Evolutionary conservation across 2,113 vertebrate species (phyloP), one percentile per base, ranked within the genome.

Genomic region (Odocoileus virginianus): DNA sequence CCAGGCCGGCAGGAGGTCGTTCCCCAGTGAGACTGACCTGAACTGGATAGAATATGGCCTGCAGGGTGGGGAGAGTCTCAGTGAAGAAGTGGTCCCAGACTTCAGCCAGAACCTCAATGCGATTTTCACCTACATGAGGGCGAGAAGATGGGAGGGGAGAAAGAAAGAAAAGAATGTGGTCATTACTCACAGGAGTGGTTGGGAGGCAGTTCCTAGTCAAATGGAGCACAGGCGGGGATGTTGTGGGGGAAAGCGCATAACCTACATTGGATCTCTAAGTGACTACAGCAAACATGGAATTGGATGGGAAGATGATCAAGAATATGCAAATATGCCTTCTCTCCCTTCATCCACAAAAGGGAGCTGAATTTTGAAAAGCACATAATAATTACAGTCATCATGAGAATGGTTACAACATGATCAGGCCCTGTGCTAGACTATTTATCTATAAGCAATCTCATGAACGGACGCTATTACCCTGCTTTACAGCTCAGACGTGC

Each of bases 1-100:
- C 16, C 43, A 91, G 89, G 61, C 47, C 0, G 3, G 61, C 40
- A 54, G 71, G 12, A 91, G n/a, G 33, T 12, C 0, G 0, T 15
- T 83, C 55, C 79, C 79, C 64, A 91, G 94, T 9, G 43, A 98
- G 91, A 92, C 98, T 99, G 98, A 99, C 99, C 99, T 99, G 99
- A 79, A 99, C 99, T 0, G 99, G 99, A 97, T 99, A 99, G 98
- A 99, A 99, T 98, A 99, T 99, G 83, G 99, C 99, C 98, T 99
- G 99, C 92, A 99, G 99, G 1, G 99, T 99, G 45, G 99, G 99
- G 86, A 99, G 99, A 50, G 99, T 99, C 98, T 99, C 99, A 5
- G 99, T 99, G 98, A 99, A 99, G 98, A 99, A 99, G 79, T 99
- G 98, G 97, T 99, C 99, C 99, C 99, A 99, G 96, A 99, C 98